These are phyloP conservation scores for Mythimna vitellina DNA, from an alignment of 2,888 invertebrate genomes.

Conservation along the genomic window DNA sequence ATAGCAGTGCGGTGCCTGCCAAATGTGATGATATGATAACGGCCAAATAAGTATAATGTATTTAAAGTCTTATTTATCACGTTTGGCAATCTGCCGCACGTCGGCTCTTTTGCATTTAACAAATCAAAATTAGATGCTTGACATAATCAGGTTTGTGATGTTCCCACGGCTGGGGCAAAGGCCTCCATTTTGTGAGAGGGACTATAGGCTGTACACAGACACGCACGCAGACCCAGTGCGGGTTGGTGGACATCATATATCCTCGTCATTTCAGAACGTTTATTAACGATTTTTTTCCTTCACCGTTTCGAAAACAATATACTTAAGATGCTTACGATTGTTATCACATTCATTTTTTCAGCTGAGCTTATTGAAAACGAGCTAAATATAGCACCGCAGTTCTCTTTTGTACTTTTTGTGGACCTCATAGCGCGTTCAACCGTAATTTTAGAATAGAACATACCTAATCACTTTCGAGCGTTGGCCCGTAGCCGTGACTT, in stretches of 20 bases:
- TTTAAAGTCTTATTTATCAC: constrained; percentile 33
- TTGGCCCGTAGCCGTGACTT: constrained; percentile 37
- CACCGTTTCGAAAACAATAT: constrained; percentile 7
- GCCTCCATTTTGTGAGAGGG: neutral
- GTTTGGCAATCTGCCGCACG: constrained; percentile 43
- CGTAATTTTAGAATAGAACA: constrained; percentile 45
- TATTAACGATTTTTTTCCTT: neutral
- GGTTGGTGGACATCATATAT: neutral
- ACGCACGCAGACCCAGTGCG: neutral
- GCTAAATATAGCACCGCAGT: constrained; percentile 16
- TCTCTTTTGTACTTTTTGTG: constrained; percentile 38
- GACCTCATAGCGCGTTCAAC: constrained; percentile 40
- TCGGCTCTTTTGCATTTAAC: constrained; percentile 11
- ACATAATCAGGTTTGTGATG: neutral
- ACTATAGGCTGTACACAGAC: neutral
- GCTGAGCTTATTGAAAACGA: constrained; percentile 13
- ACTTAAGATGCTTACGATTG: constrained; percentile 5
- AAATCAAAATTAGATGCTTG: constrained; percentile 13
- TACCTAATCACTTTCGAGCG: constrained; percentile 37
- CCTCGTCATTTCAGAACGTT: neutral
- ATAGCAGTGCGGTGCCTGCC: constrained; percentile 29
- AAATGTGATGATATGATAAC: constrained; percentile 45
- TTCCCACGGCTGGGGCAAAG: constrained; percentile 3
- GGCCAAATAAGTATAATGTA: constrained; percentile 28
- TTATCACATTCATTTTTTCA: constrained; percentile 23